Evolutionary conservation across 1,140 invertebrate species (phyloP), one percentile per base, ranked within the genome.

Genomic region (Lordiphosa stackelbergi): DNA sequence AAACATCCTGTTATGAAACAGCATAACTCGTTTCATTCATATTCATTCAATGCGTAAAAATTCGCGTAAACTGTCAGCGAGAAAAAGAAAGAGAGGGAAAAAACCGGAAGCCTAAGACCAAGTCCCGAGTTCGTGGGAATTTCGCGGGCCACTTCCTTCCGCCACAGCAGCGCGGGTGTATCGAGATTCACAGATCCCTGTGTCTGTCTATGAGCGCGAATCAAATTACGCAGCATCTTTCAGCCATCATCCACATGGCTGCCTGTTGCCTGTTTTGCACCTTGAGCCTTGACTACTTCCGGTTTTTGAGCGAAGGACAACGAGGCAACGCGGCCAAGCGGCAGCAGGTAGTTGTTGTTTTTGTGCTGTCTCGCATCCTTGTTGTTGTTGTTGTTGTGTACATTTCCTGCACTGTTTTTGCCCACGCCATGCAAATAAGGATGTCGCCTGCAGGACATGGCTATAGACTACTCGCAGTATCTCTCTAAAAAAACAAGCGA

Each of bases 271-370:
- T 79, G 71, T 62, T 66, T 79, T 81, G 74, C 74, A 79, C 74
- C 74, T 83, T 83, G 74, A 83, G 74, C 74, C 74, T 81, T 79
- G 74, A 68, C 74, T 74, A 79, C 75, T 79, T 79, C 74, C 74
- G 74, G 74, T 79, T 79, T 70, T 45, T 31, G 41, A 66, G 75
- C 75, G 74, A 79, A 79, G 74, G 75, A 79, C 74, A 73, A 70
- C 74, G 49, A 58, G 55, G 53, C 43, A 57, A 31, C 28, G 6
- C 28, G 28, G 28, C 28, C 28, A 31, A 31, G 28, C 28, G 28
- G 57, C 54, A 70, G 74, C 74, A 78, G 74, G 71, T 78, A 70
- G 74, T 79, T 73, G 47, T 51, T 69, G 63, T 51, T 42, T 38
- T 16, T 52, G 37, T 19, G 60, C 47, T 64, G 63, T 53, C 31